A percentile compares a stretch with the other conserved stretches of the same genome.
phyloP scores from a whole-genome alignment of 2,888 invertebrate species.

The Trimorus sp. region DNA sequence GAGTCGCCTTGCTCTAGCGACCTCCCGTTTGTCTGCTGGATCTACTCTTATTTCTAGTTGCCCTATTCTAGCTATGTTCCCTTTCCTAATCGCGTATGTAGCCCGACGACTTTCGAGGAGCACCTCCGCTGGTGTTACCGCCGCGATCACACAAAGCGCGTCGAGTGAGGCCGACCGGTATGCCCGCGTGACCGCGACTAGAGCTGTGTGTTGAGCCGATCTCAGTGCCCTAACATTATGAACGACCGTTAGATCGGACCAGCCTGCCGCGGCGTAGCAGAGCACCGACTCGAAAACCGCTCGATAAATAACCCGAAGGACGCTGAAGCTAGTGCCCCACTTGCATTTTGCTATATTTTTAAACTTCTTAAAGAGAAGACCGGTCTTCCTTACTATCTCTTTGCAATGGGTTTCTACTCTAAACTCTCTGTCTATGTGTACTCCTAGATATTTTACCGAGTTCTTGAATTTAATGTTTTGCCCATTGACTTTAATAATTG shows the following conservation, averaged over 20 bases:
- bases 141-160: constrained; percentile 6
- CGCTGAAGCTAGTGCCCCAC: constrained; percentile 27
- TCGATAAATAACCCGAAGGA: constrained; percentile 29
- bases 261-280: constrained; percentile 37
- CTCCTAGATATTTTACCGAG: constrained; percentile 20
- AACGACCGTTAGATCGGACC: neutral
- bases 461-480: constrained; percentile 21
- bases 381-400: neutral
- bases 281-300: constrained; percentile 23
- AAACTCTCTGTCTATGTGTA: neutral
- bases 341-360: constrained; percentile 8
- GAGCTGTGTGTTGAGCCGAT: neutral
- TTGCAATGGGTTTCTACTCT: neutral
- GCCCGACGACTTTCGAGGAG: constrained; percentile 3
- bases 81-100: neutral
- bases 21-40: neutral
- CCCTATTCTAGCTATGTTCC: neutral
- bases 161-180: constrained; percentile 1
- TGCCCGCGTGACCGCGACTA: neutral
- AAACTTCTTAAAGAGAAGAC: constrained; percentile 26
- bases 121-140: neutral
- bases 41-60: neutral
- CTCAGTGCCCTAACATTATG: neutral
- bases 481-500: constrained; percentile 11
- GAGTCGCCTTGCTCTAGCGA: neutral